Evolutionary conservation across 2,888 invertebrate species (phyloP).

Genomic region (Rhamnusium bicolor): DNA sequence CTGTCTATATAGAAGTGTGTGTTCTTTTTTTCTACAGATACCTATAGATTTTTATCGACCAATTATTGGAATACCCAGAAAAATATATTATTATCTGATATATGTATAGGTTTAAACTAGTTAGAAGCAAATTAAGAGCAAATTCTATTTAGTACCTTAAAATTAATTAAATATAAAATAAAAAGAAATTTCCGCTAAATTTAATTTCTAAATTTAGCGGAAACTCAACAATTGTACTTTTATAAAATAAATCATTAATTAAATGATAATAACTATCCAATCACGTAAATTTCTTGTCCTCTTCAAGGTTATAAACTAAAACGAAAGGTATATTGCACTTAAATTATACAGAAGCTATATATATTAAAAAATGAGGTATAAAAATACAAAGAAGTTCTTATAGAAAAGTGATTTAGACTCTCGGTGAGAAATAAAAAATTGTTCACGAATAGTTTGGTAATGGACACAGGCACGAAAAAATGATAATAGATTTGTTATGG

Average conservation of each 20-base stretch:
- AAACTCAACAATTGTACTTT: too few relatives aligned
- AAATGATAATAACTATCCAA: background rate
- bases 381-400: background rate
- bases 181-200: too few relatives aligned
- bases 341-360: background rate
- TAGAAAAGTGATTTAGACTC: background rate
- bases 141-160: too few relatives aligned
- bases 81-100: too few relatives aligned
- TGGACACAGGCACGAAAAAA: slow-evolving; percentile 1
- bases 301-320: background rate
- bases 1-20: too few relatives aligned
- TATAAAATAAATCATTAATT: background rate
- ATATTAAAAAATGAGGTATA: background rate
- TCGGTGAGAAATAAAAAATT: background rate
- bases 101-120: too few relatives aligned
- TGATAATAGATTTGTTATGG: slow-evolving; percentile 1
- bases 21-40: too few relatives aligned
- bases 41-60: too few relatives aligned
- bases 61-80: too few relatives aligned
- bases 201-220: too few relatives aligned
- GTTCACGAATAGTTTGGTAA: background rate
- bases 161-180: too few relatives aligned
- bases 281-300: background rate
- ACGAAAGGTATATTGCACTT: background rate
- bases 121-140: too few relatives aligned